Conservation (phyloP, 2,888 invertebrate species). For the Dynastes hyllus region DNA sequence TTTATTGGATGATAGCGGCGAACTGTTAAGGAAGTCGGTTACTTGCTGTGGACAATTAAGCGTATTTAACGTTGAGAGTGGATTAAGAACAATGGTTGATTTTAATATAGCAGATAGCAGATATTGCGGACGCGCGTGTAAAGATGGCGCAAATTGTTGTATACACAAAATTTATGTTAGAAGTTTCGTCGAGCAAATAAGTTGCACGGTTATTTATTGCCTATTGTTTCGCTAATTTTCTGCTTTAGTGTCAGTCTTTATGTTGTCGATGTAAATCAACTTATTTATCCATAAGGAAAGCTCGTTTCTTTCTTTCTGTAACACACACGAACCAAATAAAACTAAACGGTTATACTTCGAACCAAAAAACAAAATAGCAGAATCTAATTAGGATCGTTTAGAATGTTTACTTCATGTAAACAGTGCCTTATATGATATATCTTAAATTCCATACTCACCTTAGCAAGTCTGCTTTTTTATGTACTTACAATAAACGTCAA, state of each 20-base stretch:
- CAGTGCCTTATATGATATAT: too few species aligned
- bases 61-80: slow-evolving; percentile 38
- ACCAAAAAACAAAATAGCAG: too few species aligned
- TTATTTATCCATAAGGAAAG: slow-evolving; percentile 12
- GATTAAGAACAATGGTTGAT: slow-evolving; percentile 45
- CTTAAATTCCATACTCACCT: too few species aligned
- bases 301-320: slow-evolving; percentile 14
- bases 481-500: too few species aligned
- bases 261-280: slow-evolving; percentile 28
- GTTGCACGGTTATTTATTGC: slow-evolving; percentile 34
- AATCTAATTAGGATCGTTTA: slow-evolving; percentile 8
- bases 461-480: too few species aligned
- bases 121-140: slow-evolving; percentile 41
- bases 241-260: slow-evolving; percentile 43
- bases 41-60: slow-evolving; percentile 38
- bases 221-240: slow-evolving; percentile 46
- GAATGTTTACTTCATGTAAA: too few species aligned
- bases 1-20: slow-evolving; percentile 42
- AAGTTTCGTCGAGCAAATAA: slow-evolving; percentile 46
- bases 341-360: neutral
- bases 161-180: slow-evolving; percentile 47
- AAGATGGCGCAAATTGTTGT: slow-evolving; percentile 47
- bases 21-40: slow-evolving; percentile 38
- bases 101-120: slow-evolving; percentile 39
- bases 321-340: neutral